Evolutionary conservation across 2,113 vertebrate species (phyloP).

Genomic region (Telmatochromis sp.): DNA sequence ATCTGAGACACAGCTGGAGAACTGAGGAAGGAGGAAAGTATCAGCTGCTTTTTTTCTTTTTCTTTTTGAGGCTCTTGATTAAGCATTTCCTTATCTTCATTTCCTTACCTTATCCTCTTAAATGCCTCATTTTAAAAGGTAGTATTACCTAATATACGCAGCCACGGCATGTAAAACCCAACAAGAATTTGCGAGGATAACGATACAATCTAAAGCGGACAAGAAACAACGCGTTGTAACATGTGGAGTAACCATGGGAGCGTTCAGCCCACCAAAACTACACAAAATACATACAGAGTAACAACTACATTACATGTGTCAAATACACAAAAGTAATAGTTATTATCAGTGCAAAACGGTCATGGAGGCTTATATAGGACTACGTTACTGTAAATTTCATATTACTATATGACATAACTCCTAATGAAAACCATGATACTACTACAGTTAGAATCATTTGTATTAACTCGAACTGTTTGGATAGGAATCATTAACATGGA

Average conservation of each 20-base stretch:
- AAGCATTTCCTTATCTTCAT: background rate
- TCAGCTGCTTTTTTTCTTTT: background rate
- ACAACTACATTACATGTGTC: background rate
- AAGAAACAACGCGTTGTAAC: constrained; percentile 29
- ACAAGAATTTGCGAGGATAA: background rate
- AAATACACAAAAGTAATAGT: background rate
- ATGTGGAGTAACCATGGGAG: constrained; percentile 8
- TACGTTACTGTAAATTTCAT: background rate
- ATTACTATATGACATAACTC: background rate
- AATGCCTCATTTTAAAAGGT: background rate
- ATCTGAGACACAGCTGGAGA: background rate
- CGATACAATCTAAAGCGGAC: background rate
- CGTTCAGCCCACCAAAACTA: background rate
- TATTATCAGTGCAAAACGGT: background rate
- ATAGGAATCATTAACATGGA: background rate
- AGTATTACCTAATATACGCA: background rate
- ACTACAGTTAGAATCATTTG: background rate
- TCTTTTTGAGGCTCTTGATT: background rate
- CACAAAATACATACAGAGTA: background rate
- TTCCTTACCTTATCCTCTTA: background rate
- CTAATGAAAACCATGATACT: background rate
- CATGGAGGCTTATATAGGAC: background rate
- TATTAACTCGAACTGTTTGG: background rate
- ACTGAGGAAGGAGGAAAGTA: background rate
- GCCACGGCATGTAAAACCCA: background rate